Conservation (phyloP, 1,140 invertebrate species). For the Trichogramma pretiosum region DNA sequence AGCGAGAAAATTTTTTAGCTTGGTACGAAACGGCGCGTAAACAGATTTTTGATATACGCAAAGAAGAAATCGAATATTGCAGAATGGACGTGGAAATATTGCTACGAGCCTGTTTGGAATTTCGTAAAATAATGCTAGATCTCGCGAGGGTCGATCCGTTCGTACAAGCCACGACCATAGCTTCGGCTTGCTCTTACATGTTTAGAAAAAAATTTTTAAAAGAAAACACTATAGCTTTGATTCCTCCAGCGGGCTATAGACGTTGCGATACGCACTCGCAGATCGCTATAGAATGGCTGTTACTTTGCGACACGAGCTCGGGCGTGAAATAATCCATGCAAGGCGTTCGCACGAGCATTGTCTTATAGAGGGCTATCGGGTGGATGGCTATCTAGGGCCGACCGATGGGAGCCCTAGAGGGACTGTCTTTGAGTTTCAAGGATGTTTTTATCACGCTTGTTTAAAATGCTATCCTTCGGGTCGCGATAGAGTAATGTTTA, state of each 20-base stretch:
- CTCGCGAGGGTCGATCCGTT: background rate
- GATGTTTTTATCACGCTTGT: slow-evolving; percentile 1
- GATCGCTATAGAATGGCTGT: background rate
- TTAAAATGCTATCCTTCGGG: background rate
- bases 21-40: slow-evolving; percentile 12
- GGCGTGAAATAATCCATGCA: background rate
- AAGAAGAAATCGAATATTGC: background rate
- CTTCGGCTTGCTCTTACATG: background rate
- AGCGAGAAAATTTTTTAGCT: slow-evolving; percentile 12
- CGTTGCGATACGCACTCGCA: background rate
- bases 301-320: background rate
- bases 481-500: background rate
- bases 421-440: background rate
- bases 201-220: background rate
- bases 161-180: background rate
- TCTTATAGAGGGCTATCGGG: background rate
- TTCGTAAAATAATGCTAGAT: background rate
- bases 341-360: background rate
- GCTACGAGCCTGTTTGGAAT: background rate
- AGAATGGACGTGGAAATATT: background rate
- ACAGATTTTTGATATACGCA: background rate
- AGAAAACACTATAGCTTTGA: background rate
- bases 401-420: background rate
- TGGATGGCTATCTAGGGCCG: background rate
- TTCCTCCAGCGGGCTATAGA: background rate